A percentile compares a stretch with the other conserved stretches of the same genome.
These are phyloP conservation scores for Rhynchopsitta pachyrhyncha DNA, from an alignment of 2,113 vertebrate genomes.

Conservation along the genomic window DNA sequence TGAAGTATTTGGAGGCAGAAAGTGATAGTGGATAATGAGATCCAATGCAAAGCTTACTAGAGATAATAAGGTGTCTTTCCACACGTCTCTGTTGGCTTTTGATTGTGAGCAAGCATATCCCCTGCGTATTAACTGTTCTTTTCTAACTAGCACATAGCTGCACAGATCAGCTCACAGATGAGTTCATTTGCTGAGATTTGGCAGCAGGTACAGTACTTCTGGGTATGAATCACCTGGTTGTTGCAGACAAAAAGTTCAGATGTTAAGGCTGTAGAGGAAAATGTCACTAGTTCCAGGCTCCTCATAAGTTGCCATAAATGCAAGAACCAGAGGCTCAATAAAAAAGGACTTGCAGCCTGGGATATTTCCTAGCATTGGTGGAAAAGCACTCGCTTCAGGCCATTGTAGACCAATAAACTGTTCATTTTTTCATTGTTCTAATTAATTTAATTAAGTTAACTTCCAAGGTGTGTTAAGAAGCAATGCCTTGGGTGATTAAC, in stretches of 20 bases:
- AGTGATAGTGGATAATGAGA: neutral
- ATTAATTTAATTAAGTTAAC: constrained; percentile 87
- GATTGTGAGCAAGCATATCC: neutral
- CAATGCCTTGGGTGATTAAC: constrained; percentile 85
- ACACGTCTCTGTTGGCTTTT: neutral
- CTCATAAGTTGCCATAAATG: constrained; percentile 24
- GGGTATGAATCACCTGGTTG: neutral
- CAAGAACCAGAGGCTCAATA: constrained; percentile 24
- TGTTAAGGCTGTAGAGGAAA: neutral
- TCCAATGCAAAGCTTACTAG: neutral
- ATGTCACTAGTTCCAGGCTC: constrained; percentile 16
- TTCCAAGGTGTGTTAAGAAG: constrained; percentile 85
- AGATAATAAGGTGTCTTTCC: neutral
- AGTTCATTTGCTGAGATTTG: neutral
- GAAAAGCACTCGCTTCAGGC: constrained; percentile 67
- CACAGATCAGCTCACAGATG: neutral
- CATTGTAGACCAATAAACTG: constrained; percentile 82
- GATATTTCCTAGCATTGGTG: constrained; percentile 70
- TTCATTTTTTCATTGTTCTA: constrained; percentile 84
- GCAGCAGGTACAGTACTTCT: neutral
- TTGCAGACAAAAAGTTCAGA: constrained; percentile 48
- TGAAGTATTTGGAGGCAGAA: neutral
- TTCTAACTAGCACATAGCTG: neutral
- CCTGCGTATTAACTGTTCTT: neutral
- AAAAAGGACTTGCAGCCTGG: constrained; percentile 8